Base-by-base conservation (phyloP, 2,888 invertebrate genomes). In the Fragum sueziense region DNA sequence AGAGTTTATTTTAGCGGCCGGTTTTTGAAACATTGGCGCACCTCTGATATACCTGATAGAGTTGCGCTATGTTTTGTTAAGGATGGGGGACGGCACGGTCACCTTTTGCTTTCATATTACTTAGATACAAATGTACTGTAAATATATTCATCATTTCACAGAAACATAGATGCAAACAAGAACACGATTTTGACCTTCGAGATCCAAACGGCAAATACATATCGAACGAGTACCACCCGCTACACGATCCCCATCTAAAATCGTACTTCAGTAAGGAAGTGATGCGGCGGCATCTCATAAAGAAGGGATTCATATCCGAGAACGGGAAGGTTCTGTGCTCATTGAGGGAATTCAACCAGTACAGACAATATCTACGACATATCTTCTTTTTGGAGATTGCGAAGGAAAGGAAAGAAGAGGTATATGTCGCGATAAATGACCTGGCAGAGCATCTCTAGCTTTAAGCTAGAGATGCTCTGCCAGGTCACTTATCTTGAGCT, bases 261-360 rank as follows among this genome's bases (percentile, higher is more conserved):
- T 71, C 84, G 9, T 86, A 88, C 78, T 88, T 87, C 76, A 84
- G 78, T 62, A 65, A 83, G 2, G 75, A 83, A 29, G 61, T 79
- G 54, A 89, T 86, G 87, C 70, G 82, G 65, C 83, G 85, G 9
- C 87, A 87, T 41, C 80, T 89, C 29, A 79, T 85, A 20, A 70
- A 81, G 69, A 87, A 87, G 59, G 95, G 95, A 0, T 95, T 94
- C 86, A 94, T 95, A 80, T 95, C 95, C 0, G 93, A 94, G 22
- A 94, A 95, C 29, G 95, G 95, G 1, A 94, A 95, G 71, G 95
- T 95, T 0, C 94, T 95, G 0, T 96, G 96, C 89, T 94, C 95
- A 1, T 90, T 95, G 25, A 95, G 95, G 80, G 95, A 95, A 86
- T 95, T 95, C 89, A 96, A 95, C 88, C 94, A 95, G 81, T 95